Evolutionary conservation across 64 coral and sea anemone species (phyloP).

Genomic region (Pocillopora verrucosa): DNA sequence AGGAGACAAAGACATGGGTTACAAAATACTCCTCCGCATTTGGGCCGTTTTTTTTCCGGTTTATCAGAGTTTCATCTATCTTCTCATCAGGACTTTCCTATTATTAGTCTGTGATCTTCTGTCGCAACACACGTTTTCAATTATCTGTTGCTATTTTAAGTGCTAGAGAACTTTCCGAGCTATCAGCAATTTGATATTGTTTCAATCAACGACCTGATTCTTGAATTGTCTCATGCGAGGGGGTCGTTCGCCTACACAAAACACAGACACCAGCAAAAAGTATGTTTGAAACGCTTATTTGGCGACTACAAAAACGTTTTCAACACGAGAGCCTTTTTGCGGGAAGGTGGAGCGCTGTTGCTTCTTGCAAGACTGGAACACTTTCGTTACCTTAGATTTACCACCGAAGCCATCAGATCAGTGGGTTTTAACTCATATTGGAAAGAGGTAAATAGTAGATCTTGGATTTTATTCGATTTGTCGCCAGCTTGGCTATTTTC

Average conservation of each 20-base stretch:
- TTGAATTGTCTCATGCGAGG: slow-evolving; percentile 1
- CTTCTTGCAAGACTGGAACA: not conserved
- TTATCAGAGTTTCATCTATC: not conserved
- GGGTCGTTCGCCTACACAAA: not conserved
- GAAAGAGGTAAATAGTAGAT: too few relatives aligned
- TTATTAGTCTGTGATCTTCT: slow-evolving; percentile 23
- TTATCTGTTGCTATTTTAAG: slow-evolving; percentile 26
- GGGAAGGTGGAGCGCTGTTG: not conserved
- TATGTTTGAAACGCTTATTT: not conserved
- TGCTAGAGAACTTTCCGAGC: not conserved
- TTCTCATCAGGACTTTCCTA: slow-evolving; percentile 3
- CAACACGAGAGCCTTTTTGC: not conserved
- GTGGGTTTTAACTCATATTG: too few relatives aligned
- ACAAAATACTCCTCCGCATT: not conserved
- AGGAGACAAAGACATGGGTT: not conserved
- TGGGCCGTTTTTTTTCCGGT: not conserved
- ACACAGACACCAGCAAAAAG: not conserved
- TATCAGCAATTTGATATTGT: slow-evolving; percentile 51
- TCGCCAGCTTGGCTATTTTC: slow-evolving; percentile 6
- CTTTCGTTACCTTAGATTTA: too few relatives aligned
- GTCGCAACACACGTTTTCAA: slow-evolving; percentile 9
- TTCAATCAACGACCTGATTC: slow-evolving; percentile 14
- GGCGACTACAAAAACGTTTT: not conserved
- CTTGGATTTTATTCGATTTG: not conserved
- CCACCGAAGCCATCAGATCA: too few relatives aligned